These are phyloP conservation scores for Eriocheir sinensis DNA, from an alignment of 1,140 invertebrate species.

Conservation along the genomic window DNA sequence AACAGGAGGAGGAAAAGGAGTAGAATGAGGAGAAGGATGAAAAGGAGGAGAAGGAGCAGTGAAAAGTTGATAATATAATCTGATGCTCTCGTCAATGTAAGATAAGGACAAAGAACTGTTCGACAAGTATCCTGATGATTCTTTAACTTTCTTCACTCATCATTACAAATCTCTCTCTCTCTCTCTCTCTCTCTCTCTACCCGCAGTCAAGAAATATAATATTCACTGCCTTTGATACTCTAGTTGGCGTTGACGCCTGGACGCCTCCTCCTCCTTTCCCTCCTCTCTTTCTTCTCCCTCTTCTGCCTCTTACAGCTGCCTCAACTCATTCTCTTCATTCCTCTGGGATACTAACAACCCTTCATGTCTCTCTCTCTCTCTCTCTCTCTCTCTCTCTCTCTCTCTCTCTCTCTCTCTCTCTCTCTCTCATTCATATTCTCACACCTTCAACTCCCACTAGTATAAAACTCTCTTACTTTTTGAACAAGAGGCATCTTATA, in stretches of 20 bases:
- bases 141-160: too few species aligned
- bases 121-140: not conserved
- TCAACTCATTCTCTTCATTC: not conserved
- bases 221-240: not conserved
- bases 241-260: not conserved
- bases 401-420: not conserved
- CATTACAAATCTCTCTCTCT: not conserved
- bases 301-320: not conserved
- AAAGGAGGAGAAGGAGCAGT: not conserved
- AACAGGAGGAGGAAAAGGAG: not conserved
- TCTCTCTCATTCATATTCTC: not conserved
- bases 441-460: not conserved
- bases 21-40: not conserved
- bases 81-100: not conserved
- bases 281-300: not conserved
- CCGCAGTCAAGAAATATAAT: not conserved
- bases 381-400: not conserved
- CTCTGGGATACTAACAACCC: not conserved
- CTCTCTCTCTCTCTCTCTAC: not conserved
- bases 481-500: too few species aligned
- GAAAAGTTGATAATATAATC: not conserved
- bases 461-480: too few species aligned
- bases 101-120: conserved; percentile 3
- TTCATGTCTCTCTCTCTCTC: conserved; percentile 3
- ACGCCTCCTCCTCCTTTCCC: not conserved